These are phyloP conservation scores for Paratrypauchen microcephalus DNA, from an alignment of 2,797 vertebrate genomes.

Conservation along the genomic window DNA sequence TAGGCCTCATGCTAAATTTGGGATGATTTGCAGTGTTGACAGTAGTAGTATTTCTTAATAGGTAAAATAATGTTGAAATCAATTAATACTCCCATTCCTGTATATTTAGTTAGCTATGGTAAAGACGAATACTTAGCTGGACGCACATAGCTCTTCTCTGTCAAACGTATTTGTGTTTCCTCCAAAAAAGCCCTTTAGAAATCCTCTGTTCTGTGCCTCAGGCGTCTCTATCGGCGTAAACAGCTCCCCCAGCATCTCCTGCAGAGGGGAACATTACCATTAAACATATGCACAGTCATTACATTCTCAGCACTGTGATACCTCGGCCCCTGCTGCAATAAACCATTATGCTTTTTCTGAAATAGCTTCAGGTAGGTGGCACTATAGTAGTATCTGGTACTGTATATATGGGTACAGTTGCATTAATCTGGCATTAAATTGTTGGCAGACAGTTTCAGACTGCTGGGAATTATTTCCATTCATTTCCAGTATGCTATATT, in stretches of 20 bases:
- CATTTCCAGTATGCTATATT: background rate
- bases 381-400: conserved; percentile 43
- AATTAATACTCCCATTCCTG: background rate
- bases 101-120: background rate
- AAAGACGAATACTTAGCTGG: background rate
- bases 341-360: background rate
- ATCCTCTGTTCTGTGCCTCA: conserved; percentile 95
- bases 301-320: background rate
- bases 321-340: background rate
- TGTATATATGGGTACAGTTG: background rate
- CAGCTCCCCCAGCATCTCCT: conserved; percentile 98
- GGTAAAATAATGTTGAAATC: background rate
- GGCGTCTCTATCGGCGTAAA: conserved; percentile 95
- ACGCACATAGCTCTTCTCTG: conserved; percentile 97
- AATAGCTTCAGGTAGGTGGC: conserved; percentile 61
- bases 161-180: conserved; percentile 94
- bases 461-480: background rate
- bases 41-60: too few species aligned
- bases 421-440: background rate
- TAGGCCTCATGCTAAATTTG: too few species aligned
- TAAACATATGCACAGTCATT: background rate
- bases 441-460: too few species aligned
- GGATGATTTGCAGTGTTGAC: too few species aligned
- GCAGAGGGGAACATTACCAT: conserved; percentile 23
- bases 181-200: conserved; percentile 96